These are phyloP conservation scores for Leucopsar rothschildi DNA, from an alignment of 2,113 vertebrate species.

Conservation along the genomic window DNA sequence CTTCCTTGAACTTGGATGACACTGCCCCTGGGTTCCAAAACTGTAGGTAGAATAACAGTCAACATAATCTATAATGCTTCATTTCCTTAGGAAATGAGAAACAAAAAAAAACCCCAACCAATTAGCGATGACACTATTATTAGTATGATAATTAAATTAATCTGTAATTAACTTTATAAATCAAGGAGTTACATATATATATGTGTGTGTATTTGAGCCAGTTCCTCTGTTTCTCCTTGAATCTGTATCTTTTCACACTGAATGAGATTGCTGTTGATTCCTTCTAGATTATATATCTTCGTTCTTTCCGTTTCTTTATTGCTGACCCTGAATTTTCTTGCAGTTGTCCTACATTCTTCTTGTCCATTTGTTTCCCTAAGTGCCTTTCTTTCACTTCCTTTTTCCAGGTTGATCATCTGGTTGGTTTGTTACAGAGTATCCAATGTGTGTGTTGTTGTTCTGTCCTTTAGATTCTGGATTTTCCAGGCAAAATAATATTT, in stretches of 20 bases:
- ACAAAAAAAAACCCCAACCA: neutral
- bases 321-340: neutral
- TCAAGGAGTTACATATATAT: neutral
- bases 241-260: neutral
- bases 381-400: neutral
- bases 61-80: neutral
- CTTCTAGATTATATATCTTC: neutral
- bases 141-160: constrained; percentile 2
- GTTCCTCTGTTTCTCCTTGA: neutral
- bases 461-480: neutral
- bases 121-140: neutral
- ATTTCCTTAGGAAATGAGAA: neutral
- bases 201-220: neutral
- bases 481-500: neutral
- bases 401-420: neutral
- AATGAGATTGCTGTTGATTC: neutral
- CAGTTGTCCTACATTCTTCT: neutral
- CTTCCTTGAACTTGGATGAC: neutral
- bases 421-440: neutral
- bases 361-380: neutral
- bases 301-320: neutral
- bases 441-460: neutral
- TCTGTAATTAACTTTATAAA: neutral
- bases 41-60: neutral
- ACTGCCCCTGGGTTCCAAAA: neutral